Percentiles rank a stretch among this genome's conserved stretches.
These are phyloP conservation scores for Hippolais icterina DNA, from an alignment of 2,113 vertebrate genomes.

Conservation along the genomic window DNA sequence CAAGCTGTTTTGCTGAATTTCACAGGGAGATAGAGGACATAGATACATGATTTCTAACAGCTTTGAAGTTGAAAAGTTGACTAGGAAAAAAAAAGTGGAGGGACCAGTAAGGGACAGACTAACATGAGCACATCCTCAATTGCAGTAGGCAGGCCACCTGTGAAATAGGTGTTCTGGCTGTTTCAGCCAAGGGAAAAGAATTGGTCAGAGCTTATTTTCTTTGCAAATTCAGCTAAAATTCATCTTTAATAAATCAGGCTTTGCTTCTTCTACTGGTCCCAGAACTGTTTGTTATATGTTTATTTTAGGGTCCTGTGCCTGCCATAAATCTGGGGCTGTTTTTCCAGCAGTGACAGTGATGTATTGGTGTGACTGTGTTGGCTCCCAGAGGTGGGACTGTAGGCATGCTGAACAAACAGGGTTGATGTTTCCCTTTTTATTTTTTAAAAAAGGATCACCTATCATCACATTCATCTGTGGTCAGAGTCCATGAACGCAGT, in stretches of 20 bases:
- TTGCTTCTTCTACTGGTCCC: not conserved
- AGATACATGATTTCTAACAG: not conserved
- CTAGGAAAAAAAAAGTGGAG: accelerated
- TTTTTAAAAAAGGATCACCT: not conserved
- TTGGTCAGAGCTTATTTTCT: not conserved
- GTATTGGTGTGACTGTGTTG: not conserved
- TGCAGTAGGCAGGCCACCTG: not conserved
- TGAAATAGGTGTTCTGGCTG: not conserved
- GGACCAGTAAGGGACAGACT: not conserved
- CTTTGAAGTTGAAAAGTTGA: not conserved
- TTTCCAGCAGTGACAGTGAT: not conserved
- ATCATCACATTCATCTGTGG: not conserved
- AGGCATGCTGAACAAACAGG: conserved; percentile 1
- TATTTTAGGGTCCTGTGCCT: conserved; percentile 17
- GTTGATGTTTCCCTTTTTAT: not conserved
- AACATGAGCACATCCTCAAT: not conserved
- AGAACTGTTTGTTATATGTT: not conserved
- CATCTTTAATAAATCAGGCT: conserved; percentile 3
- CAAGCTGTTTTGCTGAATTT: not conserved
- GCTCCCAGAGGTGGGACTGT: not conserved
- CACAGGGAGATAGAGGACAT: not conserved
- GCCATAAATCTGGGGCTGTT: conserved; percentile 30
- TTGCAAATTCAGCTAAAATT: conserved; percentile 10
- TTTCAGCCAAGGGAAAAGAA: not conserved
- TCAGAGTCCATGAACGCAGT: not conserved